Base-by-base conservation (phyloP, 2,113 vertebrate genomes). In the Corydoras sp. region DNA sequence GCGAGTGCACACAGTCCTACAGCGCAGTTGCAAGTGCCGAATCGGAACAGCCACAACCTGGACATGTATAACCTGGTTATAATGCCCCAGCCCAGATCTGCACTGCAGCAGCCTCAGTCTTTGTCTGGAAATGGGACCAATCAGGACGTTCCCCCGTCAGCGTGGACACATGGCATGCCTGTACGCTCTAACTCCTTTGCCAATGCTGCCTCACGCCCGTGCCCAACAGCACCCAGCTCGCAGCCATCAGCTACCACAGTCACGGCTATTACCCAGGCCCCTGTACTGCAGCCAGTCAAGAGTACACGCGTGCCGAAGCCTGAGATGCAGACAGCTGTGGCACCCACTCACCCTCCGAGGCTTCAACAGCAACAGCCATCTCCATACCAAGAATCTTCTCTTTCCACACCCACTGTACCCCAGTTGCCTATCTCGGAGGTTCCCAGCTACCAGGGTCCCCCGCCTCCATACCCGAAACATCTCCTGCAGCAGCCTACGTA, bases 251-350 rank as follows among this genome's bases (percentile, higher is more conserved):
- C 95, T 75, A 98, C 94, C 12, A 99, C 95, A 0, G 94, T 98
- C 77, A 98, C 95, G 0, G 93, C 97, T 58, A 93, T 99, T 79
- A 98, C 95, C 0, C 96, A 96, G 43, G 92, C 97, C 13, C 94
- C 95, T 74, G 92, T 98, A 82, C 91, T 98, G 74, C 94, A 95
- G 24, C 95, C 95, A 0, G 96, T 98, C 13, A 98, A 96, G 79
- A 99, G 97, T 72, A 99, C 92, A 85, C 92, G 92, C 0, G 97
- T 99, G 13, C 86, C 93, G 80, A 99, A 98, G 67, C 95, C 97
- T 0, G 95, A 98, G 85, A 81, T 98, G 0, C 96, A 97, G 87
- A 99, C 97, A 0, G 97, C 97, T 0, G 87, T 99, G 9, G 96
- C 97, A 0, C 97, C 97, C 53, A 89, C 93, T 0, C 95, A 98